phyloP scores from a whole-genome alignment of 2,113 vertebrate genomes.

The Chloroceryle aenea region DNA sequence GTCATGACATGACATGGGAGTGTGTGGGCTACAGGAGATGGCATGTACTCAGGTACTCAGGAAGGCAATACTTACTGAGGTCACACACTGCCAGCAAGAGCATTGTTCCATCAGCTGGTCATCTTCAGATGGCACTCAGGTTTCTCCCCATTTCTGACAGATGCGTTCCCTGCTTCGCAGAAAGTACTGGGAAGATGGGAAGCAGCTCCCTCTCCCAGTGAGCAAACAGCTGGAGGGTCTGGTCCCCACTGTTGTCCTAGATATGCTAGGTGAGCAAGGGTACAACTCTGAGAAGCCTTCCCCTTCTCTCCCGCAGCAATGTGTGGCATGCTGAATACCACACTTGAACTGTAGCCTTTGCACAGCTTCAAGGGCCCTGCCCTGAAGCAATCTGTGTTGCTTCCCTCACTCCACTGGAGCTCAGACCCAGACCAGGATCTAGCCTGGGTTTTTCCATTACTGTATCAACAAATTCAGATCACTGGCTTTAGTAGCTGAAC shows the following conservation, averaged over 20 bases:
- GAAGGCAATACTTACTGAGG: neutral
- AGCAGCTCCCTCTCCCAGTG: neutral
- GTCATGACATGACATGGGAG: neutral
- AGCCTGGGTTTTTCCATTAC: neutral
- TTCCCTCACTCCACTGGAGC: neutral
- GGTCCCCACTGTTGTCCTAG: neutral
- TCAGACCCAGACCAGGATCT: neutral
- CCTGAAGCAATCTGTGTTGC: neutral
- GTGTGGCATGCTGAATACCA: neutral
- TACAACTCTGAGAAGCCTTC: neutral
- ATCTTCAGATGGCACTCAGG: neutral
- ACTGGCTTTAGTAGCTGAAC: neutral
- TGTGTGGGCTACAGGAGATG: neutral
- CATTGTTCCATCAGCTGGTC: neutral
- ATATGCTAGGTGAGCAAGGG: neutral
- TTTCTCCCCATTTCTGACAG: neutral
- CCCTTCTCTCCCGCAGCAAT: neutral
- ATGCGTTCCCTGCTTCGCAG: neutral
- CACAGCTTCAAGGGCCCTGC: neutral
- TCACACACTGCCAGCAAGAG: neutral
- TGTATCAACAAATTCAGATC: neutral
- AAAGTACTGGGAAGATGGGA: neutral
- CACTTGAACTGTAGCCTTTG: neutral
- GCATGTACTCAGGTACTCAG: neutral
- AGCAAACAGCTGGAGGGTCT: neutral